A percentile compares a stretch with the other conserved stretches of the same genome.
Evolutionary conservation across 2,113 vertebrate genomes (phyloP).

Genomic region (Zosterops pallidus): DNA sequence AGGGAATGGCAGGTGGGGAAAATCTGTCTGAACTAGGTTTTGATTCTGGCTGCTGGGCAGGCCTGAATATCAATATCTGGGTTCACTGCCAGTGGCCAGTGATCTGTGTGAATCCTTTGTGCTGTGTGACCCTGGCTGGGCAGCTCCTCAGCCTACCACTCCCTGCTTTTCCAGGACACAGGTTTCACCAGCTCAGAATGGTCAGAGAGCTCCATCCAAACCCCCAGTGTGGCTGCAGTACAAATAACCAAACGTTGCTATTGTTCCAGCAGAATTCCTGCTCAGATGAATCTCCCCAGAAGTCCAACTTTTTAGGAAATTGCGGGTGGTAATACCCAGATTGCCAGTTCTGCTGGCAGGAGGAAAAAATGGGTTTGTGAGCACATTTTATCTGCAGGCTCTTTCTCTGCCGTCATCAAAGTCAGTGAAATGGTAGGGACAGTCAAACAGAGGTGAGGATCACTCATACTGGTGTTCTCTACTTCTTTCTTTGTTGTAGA

Average conservation of each 20-base stretch:
- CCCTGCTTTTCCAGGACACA: neutral
- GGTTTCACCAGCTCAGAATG: neutral
- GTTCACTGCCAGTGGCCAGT: neutral
- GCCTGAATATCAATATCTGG: neutral
- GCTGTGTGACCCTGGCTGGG: neutral
- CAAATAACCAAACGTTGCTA: neutral
- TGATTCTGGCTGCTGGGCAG: neutral
- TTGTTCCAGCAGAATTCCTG: neutral
- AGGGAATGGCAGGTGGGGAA: accelerated
- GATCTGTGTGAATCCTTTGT: neutral
- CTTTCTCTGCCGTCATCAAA: neutral
- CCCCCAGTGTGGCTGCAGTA: neutral
- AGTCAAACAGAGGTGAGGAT: neutral
- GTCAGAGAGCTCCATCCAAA: neutral
- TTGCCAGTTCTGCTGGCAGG: neutral
- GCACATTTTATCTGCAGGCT: neutral
- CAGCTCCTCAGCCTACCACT: neutral
- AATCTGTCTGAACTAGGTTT: neutral
- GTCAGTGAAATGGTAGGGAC: neutral
- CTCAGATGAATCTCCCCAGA: neutral
- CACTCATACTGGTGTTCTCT: neutral
- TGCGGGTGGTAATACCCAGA: neutral
- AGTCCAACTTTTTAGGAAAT: neutral
- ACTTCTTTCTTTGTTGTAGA: neutral
- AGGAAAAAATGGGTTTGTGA: neutral